Evolutionary conservation across 2,113 vertebrate species (phyloP), one percentile per base, ranked within the genome.

Genomic region (Pungitius pungitius): DNA sequence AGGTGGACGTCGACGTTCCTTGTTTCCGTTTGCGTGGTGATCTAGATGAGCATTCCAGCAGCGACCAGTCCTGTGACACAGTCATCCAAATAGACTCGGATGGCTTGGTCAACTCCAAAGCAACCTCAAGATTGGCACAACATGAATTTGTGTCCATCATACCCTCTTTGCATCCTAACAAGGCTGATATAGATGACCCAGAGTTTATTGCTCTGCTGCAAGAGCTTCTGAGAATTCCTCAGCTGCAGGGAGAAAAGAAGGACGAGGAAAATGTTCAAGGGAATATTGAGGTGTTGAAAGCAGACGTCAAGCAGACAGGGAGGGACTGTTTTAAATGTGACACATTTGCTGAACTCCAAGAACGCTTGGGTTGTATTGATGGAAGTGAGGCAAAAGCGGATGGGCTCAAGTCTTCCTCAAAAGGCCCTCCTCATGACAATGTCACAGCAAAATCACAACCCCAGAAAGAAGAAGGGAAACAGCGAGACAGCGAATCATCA

Each of bases 261-360:
- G 80, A 85, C 2, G 89, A 92, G 15, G 80, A 90, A 1, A 26
- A 33, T 18, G 45, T 78, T 8, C 65, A 82, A 65, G 69, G 78
- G 61, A 66, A 78, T 39, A 57, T 4, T 8, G 80, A 90, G 10
- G 39, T 7, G 17, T 60, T 73, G 49, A 86, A 83, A 73, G 63
- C 35, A 56, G 88, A 90, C 10, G 37, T 6, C 14, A 84, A 88
- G 79, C 77, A 91, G 0, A 89, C 94, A 0, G 96, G 95, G 65
- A 94, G 95, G 89, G 96, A 99, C 85, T 97, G 96, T 84, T 87
- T 99, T 47, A 98, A 99, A 89, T 99, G 98, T 84, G 98, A 97
- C 85, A 99, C 98, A 1, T 99, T 99, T 84, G 97, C 98, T 0
- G 97, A 99, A 87, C 95, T 99, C 62, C 98, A 99, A 74, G 96